Evolutionary conservation across 2,888 invertebrate genomes (phyloP), one percentile per base, ranked within the genome.

Genomic region (Hirtodrosophila cameraria): DNA sequence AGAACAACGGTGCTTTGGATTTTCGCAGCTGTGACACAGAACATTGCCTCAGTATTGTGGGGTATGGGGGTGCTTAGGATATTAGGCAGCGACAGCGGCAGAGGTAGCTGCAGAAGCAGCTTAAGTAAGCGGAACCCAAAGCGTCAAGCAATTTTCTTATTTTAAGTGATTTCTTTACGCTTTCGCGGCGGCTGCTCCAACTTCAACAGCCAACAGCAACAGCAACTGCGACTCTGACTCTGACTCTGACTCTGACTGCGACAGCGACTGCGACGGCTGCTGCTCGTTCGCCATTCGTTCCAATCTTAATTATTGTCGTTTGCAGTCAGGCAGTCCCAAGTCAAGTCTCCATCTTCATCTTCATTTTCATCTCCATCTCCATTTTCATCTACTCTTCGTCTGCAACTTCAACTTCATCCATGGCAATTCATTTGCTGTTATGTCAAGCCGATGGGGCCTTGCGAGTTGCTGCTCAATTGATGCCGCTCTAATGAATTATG

Each of bases 221-320:
- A 30, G 25, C 53, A 4, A 5, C 50, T 11, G 16, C 15, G 0
- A 11, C 61, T n/a, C n/a, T n/a, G 0, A 18, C 23, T n/a, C n/a
- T n/a, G n/a, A n/a, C n/a, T n/a, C n/a, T n/a, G 3, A 18, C 30
- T 2, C 15, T 25, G 25, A 15, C 36, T n/a, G 15, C 9, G 8
- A 30, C 39, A 5, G 41, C 45, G 28, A 36, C 23, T 2, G 12
- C 30, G 8, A 8, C 41, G 25, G 28, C 28, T 9, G 25, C 28
- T 61, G 41, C 42, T 58, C 35, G 53, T 52, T 50, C 31, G 54
- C 59, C 63, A 81, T 81, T 76, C 74, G 81, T 66, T 86, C 69
- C 84, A 66, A 86, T 84, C 85, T 84, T 86, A 81, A 81, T 81
- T 81, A 78, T 84, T 81, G 75, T 74, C 86, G 60, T 61, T 66